Evolutionary conservation across 2,888 invertebrate genomes (phyloP), one percentile per base, ranked within the genome.

Genomic region (Papilio demoleus): DNA sequence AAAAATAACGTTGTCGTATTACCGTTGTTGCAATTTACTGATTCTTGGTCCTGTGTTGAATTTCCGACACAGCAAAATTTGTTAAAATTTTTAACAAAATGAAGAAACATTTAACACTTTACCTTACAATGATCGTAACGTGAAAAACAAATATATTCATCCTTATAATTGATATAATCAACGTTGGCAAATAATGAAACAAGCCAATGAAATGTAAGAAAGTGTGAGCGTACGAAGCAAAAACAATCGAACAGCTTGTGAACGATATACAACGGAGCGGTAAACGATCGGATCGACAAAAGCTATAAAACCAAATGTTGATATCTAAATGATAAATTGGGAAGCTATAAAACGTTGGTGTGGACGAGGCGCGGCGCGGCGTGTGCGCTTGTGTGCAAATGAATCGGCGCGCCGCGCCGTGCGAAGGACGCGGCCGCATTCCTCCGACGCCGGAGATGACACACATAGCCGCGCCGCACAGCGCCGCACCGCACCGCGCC

Each of bases 361-460:
- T 47, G 47, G 31, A 31, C 4, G 31, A 6, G 31, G 31, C 6
- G 31, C 31, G 31, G 47, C 53, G 14, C n/a, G 9, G 53, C 31
- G 27, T 31, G 82, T 83, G 79, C 80, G 88, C 79, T 85, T 87
- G 86, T 90, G 88, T 90, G 92, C 90, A 90, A 90, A 90, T 90
- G 90, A 88, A 86, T 84, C 85, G 85, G 80, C 82, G 83, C 82
- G 82, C 80, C 82, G 83, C 82, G 82, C 80, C 85, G 88, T 87
- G 87, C 88, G 91, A 92, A 92, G 92, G 92, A 92, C 92, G 90
- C 85, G 91, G 85, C 90, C 92, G 91, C 92, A 92, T 92, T 92
- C 92, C 92, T 76, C 79, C 76, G 81, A 84, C 86, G 86, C 88
- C 80, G 81, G 81, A 84, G 84, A 85, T 86, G 88, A 82, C 89